Base-by-base conservation (phyloP, 2,113 vertebrate genomes). In the Lipophrys pholis region DNA sequence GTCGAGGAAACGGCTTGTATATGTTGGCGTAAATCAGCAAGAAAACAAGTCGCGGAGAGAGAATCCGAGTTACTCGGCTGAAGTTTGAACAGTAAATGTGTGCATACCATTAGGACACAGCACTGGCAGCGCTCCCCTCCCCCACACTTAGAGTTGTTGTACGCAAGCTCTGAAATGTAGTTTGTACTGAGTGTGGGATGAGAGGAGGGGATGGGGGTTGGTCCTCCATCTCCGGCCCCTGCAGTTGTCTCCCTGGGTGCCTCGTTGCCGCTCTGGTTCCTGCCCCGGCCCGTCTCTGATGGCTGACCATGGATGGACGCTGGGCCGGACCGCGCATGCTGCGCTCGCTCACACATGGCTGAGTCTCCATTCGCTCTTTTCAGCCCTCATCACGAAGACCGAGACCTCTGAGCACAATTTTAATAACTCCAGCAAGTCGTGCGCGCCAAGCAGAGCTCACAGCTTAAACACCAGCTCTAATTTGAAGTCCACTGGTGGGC, bases 321-420 rank as follows among this genome's bases (percentile, higher is more conserved):
- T 15, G 56, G 69, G 67, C 72, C 38, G 60, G 56, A 42, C 56
- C 17, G 21, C 52, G 52, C 69, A 48, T 51, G 46, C 68, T 84
- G 48, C n/a, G 40, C 63, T 80, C 49, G 56, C 70, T 89, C 82
- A 89, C 88, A 88, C 87, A 84, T 85, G 84, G 80, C 74, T 82
- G 81, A 71, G 69, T 82, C 70, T 76, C 7, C 1, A 68, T 39
- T 53, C 74, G 55, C 60, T 74, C 45, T 57, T 65, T 73, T 51
- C 16, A 16, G 74, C 72, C 71, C 67, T 66, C 78, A 71, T 65
- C 63, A 67, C n/a, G 8, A 38, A 78, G 73, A 53, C 52, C 10
- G 12, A 80, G 53, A 72, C 42, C 66, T 73, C 60, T 11, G 45
- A 79, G 80, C 61, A 17, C 76, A 71, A 51, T 51, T 70, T 16